Evolutionary conservation across 2,888 invertebrate genomes (phyloP).

Genomic region (Lamellibrachia columna): DNA sequence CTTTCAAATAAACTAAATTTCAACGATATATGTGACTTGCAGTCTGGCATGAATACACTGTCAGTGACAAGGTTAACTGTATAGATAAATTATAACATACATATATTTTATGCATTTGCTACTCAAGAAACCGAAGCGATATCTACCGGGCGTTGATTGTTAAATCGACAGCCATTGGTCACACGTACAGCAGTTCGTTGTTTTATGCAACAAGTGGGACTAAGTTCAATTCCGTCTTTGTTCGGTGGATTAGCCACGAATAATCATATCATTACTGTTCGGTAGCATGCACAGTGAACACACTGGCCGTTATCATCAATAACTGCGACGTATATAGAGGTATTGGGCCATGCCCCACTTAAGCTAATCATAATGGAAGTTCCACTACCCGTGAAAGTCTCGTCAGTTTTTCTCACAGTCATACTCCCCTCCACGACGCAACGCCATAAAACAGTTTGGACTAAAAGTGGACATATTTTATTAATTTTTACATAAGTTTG

Average conservation of each 20-base stretch:
- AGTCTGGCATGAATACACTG: too few species aligned
- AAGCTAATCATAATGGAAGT: background rate
- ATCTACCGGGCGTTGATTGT: too few species aligned
- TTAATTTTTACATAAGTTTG: background rate
- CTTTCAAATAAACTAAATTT: too few species aligned
- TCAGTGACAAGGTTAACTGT: too few species aligned
- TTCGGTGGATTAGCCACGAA: background rate
- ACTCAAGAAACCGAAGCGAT: too few species aligned
- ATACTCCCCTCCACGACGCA: background rate
- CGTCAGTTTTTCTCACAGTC: background rate
- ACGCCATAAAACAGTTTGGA: background rate
- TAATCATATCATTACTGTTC: background rate
- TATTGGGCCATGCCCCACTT: background rate
- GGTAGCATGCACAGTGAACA: background rate
- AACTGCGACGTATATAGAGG: background rate
- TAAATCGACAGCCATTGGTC: too few species aligned
- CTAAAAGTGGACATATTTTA: background rate
- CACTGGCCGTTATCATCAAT: background rate
- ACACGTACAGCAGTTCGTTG: too few species aligned
- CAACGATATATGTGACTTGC: too few species aligned
- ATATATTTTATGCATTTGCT: background rate
- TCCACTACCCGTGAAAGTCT: background rate
- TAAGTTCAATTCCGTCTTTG: background rate
- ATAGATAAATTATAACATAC: background rate
- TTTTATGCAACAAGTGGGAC: background rate